Conservation (phyloP, 1,140 invertebrate species). For the Drosophila athabasca region DNA sequence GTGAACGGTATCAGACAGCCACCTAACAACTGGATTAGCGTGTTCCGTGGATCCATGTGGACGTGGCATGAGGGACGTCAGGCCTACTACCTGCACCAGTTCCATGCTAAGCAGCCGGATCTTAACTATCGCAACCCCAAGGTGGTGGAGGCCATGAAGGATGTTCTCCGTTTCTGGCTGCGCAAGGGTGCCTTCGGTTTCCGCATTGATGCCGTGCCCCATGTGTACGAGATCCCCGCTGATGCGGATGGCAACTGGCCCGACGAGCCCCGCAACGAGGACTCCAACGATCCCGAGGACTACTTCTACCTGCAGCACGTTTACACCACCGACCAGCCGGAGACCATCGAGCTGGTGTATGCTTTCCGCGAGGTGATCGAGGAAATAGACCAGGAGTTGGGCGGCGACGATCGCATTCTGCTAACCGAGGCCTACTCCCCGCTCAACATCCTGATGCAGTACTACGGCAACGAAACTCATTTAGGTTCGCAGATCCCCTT, state of each 20-base stretch:
- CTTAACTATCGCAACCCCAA: conserved; percentile 88
- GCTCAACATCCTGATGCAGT: conserved; percentile 86
- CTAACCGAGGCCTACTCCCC: conserved; percentile 89
- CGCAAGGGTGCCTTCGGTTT: conserved; percentile 90
- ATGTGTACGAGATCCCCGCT: conserved; percentile 85
- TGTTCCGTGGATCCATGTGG: conserved; percentile 89
- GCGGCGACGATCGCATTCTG: conserved; percentile 86
- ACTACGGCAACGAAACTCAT: conserved; percentile 85
- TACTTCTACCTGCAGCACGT: conserved; percentile 87
- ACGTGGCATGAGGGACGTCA: conserved; percentile 87
- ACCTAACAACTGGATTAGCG: conserved; percentile 89
- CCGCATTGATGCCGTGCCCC: conserved; percentile 88
- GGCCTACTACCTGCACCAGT: conserved; percentile 91
- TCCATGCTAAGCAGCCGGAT: conserved; percentile 89
- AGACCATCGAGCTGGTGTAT: conserved; percentile 86
- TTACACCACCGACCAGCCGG: conserved; percentile 86
- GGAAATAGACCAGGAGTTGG: conserved; percentile 82
- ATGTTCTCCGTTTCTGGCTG: conserved; percentile 90
- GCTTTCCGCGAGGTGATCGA: conserved; percentile 85
- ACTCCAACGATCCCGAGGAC: conserved; percentile 76
- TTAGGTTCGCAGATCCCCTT: conserved; percentile 88
- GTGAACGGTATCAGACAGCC: conserved; percentile 84
- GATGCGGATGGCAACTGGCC: conserved; percentile 84
- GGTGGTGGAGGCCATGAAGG: conserved; percentile 87
- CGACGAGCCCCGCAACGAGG: conserved; percentile 85